Base-by-base conservation (phyloP, 2,113 vertebrate genomes). In the Hoplias malabaricus region DNA sequence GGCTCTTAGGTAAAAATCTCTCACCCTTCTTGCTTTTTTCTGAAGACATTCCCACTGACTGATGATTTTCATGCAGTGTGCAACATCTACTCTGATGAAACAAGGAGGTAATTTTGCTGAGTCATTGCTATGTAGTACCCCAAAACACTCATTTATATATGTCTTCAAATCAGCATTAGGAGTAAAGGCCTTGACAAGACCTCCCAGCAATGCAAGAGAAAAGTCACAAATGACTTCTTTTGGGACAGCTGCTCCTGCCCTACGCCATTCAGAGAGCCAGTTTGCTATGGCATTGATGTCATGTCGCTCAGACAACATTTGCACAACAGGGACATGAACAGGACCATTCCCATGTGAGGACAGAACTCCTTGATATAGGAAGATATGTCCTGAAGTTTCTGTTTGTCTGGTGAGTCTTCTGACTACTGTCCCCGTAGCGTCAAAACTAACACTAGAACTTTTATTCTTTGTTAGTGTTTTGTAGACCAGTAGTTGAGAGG, bases 31-130 rank as follows among this genome's bases (percentile, higher is more conserved):
- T n/a, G n/a, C n/a, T n/a, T n/a, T n/a, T n/a, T n/a, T n/a, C n/a
- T n/a, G n/a, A n/a, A n/a, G 59, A 31, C 73, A 80, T 11, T 80
- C 68, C 82, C 73, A 77, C 36, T 21, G 46, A 19, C 46, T 80
- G 12, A 83, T 72, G 4, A 78, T n/a, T 38, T 84, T 84, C 4
- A 84, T 66, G 34, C 75, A 81, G 25, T 81, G 59, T 34, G 79
- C 79, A 40, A 81, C 72, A 72, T 79, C 82, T 23, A 83, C 75
- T 36, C 73, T 46, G 16, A 80, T 69, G 29, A 71, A 80, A 11
- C 81, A 80, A 19, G 67, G 68, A 13, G 77, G 56, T n/a, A n/a
- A n/a, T n/a, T n/a, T n/a, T n/a, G n/a, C n/a, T n/a, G n/a, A n/a
- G n/a, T n/a, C n/a, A n/a, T n/a, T n/a, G n/a, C n/a, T n/a, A n/a